Base-by-base conservation (phyloP, 1,140 invertebrate genomes). In the Homalodisca vitripennis region DNA sequence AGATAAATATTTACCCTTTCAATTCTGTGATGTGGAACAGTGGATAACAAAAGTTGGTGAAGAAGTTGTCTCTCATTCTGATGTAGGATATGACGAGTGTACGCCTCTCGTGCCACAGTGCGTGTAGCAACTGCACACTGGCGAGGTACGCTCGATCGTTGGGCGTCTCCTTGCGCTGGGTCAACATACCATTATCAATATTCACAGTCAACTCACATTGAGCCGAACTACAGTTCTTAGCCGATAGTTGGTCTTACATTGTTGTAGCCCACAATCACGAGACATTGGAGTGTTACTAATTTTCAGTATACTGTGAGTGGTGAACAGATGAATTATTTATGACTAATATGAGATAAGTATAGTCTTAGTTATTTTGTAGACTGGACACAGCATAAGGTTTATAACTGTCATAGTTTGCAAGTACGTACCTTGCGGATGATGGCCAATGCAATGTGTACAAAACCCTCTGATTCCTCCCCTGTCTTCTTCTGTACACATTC, bases 1-100 rank as follows among this genome's bases (percentile, higher is more conserved):
- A n/a, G n/a, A n/a, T n/a, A 6, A 41, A 41, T 10, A 41, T 3
- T 60, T 29, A 60, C 55, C 55, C 29, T 26, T 60, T 22, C 24
- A 13, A 60, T 26, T 60, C 6, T 13, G 55, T 30, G 6, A 60
- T 46, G 32, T 32, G 30, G 26, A 68, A 68, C 14, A 68, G 31
- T 27, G 66, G 66, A 17, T 57, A 55, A 32, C 66, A 57, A 1
- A 68, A 57, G 29, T 57, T 68, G 48, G 41, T 57, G 47, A 48
- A 68, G 48, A 68, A 68, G 26, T 53, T 31, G n/a, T 68, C 53
- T 29, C 30, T 13, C 53, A 26, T 30, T 14, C 66, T 26, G 14
- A 68, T 31, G 53, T 68, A 68, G 3, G 66, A 68, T n/a, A 68
- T 34, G 10, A 68, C 66, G 1, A 68, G 47, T 2, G 66, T 55